Evolutionary conservation across 1,140 invertebrate genomes (phyloP).

Genomic region (Drosophila lini): DNA sequence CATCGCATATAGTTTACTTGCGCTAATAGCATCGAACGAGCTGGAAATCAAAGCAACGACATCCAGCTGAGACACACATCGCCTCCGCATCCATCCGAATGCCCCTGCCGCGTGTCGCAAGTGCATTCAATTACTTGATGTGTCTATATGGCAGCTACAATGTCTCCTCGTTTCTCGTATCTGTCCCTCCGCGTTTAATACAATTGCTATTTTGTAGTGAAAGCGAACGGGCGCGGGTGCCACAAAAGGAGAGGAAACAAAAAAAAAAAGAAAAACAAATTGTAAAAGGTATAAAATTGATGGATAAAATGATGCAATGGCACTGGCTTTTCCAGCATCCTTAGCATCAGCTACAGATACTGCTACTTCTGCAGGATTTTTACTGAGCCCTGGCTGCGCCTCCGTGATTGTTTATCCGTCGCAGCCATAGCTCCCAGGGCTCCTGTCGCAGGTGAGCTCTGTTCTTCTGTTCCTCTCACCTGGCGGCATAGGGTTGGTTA

Average conservation of each 20-base stretch:
- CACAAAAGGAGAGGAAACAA: neutral
- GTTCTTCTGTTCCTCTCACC: conserved; percentile 1
- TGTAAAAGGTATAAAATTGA: conserved; percentile 72
- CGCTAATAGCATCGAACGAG: conserved; percentile 69
- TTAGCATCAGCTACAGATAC: conserved; percentile 27
- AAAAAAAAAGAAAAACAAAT: conserved; percentile 41
- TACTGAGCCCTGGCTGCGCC: conserved; percentile 15
- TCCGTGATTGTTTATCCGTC: conserved; percentile 33
- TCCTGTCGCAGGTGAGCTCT: conserved; percentile 34
- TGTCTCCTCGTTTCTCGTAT: conserved; percentile 47
- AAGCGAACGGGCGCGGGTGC: conserved; percentile 11
- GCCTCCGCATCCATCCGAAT: neutral
- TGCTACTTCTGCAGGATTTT: conserved; percentile 19
- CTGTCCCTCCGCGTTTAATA: conserved; percentile 42
- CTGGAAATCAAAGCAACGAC: conserved; percentile 61
- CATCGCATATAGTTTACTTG: conserved; percentile 64
- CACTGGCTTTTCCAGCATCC: conserved; percentile 48
- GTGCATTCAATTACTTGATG: conserved; percentile 80
- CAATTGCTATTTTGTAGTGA: conserved; percentile 73
- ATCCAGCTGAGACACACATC: conserved; percentile 39
- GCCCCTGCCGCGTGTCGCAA: conserved; percentile 42
- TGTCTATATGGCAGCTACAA: conserved; percentile 68
- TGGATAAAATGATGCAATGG: conserved; percentile 67
- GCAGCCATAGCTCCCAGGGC: conserved; percentile 24
- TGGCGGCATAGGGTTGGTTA: conserved; percentile 1